Evolutionary conservation across 2,888 invertebrate genomes (phyloP).

Genomic region (Arge pagana): DNA sequence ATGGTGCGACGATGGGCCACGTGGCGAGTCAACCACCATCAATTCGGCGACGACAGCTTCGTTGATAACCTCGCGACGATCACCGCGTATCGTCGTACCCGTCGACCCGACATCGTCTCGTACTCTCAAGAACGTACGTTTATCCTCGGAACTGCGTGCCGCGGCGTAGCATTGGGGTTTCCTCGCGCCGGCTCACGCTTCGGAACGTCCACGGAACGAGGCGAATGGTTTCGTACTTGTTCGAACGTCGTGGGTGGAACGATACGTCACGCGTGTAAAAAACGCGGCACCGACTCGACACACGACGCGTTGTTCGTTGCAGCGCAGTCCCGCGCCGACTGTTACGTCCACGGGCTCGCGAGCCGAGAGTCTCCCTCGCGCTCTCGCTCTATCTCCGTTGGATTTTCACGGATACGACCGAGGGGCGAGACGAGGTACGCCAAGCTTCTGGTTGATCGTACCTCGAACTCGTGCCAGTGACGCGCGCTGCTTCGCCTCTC

Average conservation of each 20-base stretch:
- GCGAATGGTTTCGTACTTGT: slow-evolving; percentile 24
- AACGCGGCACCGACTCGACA: slow-evolving; percentile 26
- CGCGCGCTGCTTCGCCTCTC: slow-evolving; percentile 1
- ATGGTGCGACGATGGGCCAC: too few relatives aligned
- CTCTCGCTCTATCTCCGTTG: slow-evolving; percentile 23
- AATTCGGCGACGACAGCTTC: too few relatives aligned
- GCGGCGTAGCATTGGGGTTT: too few relatives aligned
- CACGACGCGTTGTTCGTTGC: slow-evolving; percentile 43
- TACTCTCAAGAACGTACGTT: too few relatives aligned
- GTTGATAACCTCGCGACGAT: too few relatives aligned
- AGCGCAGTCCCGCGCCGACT: slow-evolving; percentile 58
- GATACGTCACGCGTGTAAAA: slow-evolving; percentile 28
- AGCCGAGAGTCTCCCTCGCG: slow-evolving; percentile 7
- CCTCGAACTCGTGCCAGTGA: slow-evolving; percentile 7
- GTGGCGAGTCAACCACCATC: too few relatives aligned
- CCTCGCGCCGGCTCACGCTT: too few relatives aligned
- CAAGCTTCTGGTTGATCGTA: slow-evolving; percentile 19
- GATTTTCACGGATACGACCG: slow-evolving; percentile 18
- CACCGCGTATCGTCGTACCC: too few relatives aligned
- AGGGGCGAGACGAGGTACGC: neutral
- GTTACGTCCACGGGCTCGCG: slow-evolving; percentile 39
- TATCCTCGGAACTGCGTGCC: too few relatives aligned
- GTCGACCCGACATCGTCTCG: too few relatives aligned
- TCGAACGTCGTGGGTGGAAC: slow-evolving; percentile 6
- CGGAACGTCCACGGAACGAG: too few relatives aligned